Conservation (phyloP, 2,113 vertebrate species). For the Crotalus helleri region DNA sequence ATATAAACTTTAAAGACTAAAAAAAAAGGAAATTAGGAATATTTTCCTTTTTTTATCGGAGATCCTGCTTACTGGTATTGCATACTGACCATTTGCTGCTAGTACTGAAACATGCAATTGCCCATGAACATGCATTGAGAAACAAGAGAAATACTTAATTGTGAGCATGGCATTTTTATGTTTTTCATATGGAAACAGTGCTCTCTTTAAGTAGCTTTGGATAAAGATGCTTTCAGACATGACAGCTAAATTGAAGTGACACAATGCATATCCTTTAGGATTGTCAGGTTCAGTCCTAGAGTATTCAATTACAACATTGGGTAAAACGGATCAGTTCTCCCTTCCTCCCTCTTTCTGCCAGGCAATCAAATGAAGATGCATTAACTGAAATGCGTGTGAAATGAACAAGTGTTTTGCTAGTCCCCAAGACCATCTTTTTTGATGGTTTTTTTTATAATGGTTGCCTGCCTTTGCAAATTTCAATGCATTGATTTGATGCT, state of each 20-base stretch:
- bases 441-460: not conserved
- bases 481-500: not conserved
- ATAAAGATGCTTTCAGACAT: not conserved
- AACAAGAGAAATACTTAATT: not conserved
- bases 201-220: not conserved
- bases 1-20: not conserved
- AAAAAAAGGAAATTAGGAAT: not conserved
- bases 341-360: not conserved
- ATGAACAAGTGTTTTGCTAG: accelerated
- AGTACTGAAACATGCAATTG: not conserved
- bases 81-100: not conserved
- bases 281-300: not conserved
- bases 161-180: not conserved
- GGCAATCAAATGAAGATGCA: not conserved
- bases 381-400: not conserved
- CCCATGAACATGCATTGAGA: not conserved
- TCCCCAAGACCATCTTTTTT: accelerated
- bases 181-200: not conserved
- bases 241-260: not conserved
- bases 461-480: accelerated
- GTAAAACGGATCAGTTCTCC: not conserved
- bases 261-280: not conserved
- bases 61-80: not conserved
- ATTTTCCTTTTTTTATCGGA: no score
- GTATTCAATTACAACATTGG: not conserved